Percentiles rank a stretch among this genome's conserved stretches.
Evolutionary conservation across 2,888 invertebrate species (phyloP).

Genomic region (Caradrina kadenii): DNA sequence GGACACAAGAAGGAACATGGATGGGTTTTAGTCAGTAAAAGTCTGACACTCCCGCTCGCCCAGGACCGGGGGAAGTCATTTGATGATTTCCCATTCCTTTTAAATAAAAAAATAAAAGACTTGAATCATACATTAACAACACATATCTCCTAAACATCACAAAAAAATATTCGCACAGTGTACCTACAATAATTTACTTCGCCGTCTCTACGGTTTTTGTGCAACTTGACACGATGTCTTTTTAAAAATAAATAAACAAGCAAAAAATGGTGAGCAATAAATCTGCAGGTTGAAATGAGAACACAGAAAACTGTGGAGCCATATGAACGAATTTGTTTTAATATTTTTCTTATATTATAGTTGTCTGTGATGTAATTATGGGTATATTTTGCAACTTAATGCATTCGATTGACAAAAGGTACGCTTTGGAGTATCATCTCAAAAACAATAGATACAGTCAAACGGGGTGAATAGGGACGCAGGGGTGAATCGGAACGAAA

Average conservation of each 20-base stretch:
- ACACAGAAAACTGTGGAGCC: conserved; percentile 65
- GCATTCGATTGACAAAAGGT: background rate
- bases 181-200: conserved; percentile 44
- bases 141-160: conserved; percentile 13
- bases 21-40: too few species aligned
- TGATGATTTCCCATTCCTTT: too few species aligned
- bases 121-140: background rate
- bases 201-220: conserved; percentile 70
- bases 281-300: conserved; percentile 76
- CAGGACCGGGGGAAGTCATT: too few species aligned
- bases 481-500: too few species aligned
- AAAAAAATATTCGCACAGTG: conserved; percentile 52
- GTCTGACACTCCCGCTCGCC: too few species aligned
- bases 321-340: background rate
- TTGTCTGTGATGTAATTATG: too few species aligned
- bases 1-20: too few species aligned
- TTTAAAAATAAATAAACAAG: conserved; percentile 79
- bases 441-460: background rate
- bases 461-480: too few species aligned
- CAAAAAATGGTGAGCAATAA: conserved; percentile 76
- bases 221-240: conserved; percentile 82
- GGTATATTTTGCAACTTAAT: background rate
- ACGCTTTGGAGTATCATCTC: background rate
- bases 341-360: background rate
- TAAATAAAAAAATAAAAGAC: too few species aligned